A percentile compares a stretch with the other conserved stretches of the same genome.
Evolutionary conservation across 2,797 vertebrate species (phyloP).

Genomic region (Loriculus beryllinus): DNA sequence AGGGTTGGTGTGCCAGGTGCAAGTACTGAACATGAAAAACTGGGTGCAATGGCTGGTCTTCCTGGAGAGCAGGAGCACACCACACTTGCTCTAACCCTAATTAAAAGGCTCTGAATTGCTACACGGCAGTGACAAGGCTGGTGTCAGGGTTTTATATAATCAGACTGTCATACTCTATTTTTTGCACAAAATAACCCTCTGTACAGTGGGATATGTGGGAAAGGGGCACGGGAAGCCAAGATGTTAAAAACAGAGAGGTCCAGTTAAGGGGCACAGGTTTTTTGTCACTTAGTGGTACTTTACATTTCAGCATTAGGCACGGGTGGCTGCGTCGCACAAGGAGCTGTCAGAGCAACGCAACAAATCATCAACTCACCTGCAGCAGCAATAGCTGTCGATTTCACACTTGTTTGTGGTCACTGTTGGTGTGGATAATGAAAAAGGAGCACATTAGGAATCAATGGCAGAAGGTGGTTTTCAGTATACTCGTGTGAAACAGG

Average conservation of each 20-base stretch:
- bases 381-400: background rate
- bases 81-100: background rate
- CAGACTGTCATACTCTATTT: accelerated
- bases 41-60: background rate
- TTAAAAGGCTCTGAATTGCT: background rate
- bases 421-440: background rate
- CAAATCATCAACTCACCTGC: background rate
- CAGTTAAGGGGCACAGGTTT: background rate
- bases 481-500: background rate
- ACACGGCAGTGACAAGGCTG: background rate
- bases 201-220: background rate
- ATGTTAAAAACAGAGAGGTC: background rate
- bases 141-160: background rate
- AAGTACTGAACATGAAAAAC: background rate
- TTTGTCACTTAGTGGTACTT: background rate
- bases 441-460: background rate
- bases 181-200: background rate
- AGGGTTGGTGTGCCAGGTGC: background rate
- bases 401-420: background rate
- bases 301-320: background rate
- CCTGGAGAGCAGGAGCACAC: background rate
- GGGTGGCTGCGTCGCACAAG: accelerated
- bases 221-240: background rate
- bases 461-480: background rate
- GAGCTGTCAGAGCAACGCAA: background rate